Base-by-base conservation (phyloP, 2,797 vertebrate species). In the Tympanoctomys barrerae region DNA sequence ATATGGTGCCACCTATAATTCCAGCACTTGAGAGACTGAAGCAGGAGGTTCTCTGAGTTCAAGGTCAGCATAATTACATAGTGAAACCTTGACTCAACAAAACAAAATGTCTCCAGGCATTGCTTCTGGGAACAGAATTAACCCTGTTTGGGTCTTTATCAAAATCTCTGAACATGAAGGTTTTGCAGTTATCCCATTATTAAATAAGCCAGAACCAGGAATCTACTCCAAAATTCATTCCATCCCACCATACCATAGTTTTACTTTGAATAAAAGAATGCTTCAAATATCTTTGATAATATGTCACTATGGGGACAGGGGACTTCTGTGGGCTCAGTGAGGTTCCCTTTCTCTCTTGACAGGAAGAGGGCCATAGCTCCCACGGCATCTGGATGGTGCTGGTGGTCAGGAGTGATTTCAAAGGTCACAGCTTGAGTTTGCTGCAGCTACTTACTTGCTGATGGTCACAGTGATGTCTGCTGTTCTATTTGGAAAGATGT, bases 401-500 rank as follows among this genome's bases (percentile, higher is more conserved):
- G 22, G 73, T 28, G 71, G 71, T 75, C 39, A 68, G 66, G 22
- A 22, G 75, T 33, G 77, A n/a, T 7, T 57, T n/a, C 31, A 49
- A 49, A 66, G 42, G 28, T 26, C 57, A 83, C 18, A 66, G n/a
- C 70, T 87, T 13, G 5, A 26, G 31, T 70, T 14, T 61, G 8
- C 68, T 81, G 5, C 22, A 42, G 46, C 33, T 61, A 96, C 98
- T 98, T 96, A 99, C 98, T 98, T 98, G 89, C 92, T 98, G 94
- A 99, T n/a, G 24, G 39, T 96, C 84, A 98, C 75, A 33, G 83
- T 92, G 97, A 99, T 98, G 22, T 91, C 33, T 46, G 97, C 97
- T 64, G 85, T 77, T 22, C 68, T 97, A 10, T 91, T 87, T 79
- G 97, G 96, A 96, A 98, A 97, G 73, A 66, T 46, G 7, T 26